Evolutionary conservation across 2,888 invertebrate genomes (phyloP).

Genomic region (Netelia fuscicornis): DNA sequence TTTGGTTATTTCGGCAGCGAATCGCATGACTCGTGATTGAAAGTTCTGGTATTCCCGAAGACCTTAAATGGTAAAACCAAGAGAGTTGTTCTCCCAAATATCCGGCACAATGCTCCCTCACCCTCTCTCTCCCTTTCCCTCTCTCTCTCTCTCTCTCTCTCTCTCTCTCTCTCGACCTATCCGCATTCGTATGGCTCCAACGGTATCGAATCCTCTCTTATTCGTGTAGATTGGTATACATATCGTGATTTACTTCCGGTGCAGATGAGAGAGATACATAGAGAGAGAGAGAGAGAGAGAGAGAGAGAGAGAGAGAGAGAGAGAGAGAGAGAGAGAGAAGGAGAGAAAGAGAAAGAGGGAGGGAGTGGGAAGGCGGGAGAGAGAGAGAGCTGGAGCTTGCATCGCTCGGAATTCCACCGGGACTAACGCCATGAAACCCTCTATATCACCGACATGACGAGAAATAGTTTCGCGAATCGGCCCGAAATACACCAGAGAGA

Average conservation of each 20-base stretch:
- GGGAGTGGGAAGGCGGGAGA: background rate
- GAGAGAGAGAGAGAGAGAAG: constrained; percentile 6
- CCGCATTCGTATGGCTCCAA: constrained; percentile 4
- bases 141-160: constrained; percentile 24
- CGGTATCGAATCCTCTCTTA: constrained; percentile 40
- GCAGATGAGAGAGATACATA: background rate
- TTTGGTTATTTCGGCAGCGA: constrained; percentile 26
- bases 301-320: background rate
- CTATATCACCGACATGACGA: constrained; percentile 38
- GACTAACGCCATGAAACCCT: constrained; percentile 44
- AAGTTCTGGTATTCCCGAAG: constrained; percentile 56
- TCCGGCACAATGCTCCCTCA: constrained; percentile 39
- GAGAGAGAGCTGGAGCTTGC: constrained; percentile 1
- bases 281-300: constrained; percentile 14
- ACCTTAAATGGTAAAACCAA: constrained; percentile 30
- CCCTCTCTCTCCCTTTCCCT: constrained; percentile 23
- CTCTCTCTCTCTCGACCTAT: background rate
- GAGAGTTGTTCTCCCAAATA: constrained; percentile 37
- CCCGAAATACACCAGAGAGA: constrained; percentile 40
- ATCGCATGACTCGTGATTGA: constrained; percentile 53
- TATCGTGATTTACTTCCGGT: constrained; percentile 53
- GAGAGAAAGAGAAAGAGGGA: constrained; percentile 7
- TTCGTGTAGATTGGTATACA: constrained; percentile 41
- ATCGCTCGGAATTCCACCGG: constrained; percentile 55
- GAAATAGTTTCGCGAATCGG: constrained; percentile 54